Evolutionary conservation across 2,888 invertebrate species (phyloP).

Genomic region (Bursaphelenchus okinawaensis): DNA sequence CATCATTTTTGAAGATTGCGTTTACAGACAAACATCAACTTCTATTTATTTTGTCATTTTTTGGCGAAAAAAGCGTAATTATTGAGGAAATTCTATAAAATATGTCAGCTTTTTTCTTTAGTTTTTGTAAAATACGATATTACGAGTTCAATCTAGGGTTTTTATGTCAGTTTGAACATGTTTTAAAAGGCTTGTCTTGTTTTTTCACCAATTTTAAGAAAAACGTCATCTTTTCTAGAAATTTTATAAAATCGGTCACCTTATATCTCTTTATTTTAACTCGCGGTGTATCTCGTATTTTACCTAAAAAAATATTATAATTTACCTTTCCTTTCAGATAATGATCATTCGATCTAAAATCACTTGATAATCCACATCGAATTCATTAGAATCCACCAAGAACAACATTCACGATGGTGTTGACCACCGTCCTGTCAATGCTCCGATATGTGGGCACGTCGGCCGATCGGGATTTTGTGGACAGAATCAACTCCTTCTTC

Average conservation of each 20-base stretch:
- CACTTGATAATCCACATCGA: not conserved
- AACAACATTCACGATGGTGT: constrained; percentile 36
- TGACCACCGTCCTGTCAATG: constrained; percentile 53
- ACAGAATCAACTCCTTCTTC: constrained; percentile 53
- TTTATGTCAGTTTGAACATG: not conserved
- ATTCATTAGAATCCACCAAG: not conserved
- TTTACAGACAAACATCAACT: too few species aligned
- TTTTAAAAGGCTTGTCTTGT: not conserved
- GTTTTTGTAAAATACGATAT: too few species aligned
- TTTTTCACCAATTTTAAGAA: not conserved
- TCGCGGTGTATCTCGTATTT: not conserved
- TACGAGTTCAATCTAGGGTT: too few species aligned
- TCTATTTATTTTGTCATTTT: too few species aligned
- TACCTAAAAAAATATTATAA: not conserved
- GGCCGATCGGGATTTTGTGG: constrained; percentile 55
- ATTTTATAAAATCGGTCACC: not conserved
- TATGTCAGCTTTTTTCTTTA: too few species aligned
- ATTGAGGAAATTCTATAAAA: too few species aligned
- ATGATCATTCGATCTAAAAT: not conserved
- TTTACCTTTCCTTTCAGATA: not conserved
- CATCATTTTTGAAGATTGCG: too few species aligned
- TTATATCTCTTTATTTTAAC: too few species aligned
- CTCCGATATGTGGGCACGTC: constrained; percentile 53
- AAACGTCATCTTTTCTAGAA: not conserved
- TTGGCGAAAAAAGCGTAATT: too few species aligned